Evolutionary conservation across 2,113 vertebrate genomes (phyloP).

Genomic region (Astur gentilis): DNA sequence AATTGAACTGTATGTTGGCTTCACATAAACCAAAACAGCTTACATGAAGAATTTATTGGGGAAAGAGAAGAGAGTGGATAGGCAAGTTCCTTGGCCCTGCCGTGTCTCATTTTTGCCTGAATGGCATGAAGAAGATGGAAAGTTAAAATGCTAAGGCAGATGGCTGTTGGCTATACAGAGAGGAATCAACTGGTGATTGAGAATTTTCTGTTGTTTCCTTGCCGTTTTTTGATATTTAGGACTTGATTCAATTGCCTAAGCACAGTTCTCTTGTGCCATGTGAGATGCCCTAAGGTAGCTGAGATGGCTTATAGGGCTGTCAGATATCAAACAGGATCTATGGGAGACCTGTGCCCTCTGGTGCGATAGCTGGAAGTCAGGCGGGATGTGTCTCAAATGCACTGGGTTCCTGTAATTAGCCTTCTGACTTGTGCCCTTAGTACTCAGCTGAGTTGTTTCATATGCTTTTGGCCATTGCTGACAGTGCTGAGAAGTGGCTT

Average conservation of each 20-base stretch:
- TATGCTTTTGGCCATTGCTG: not conserved
- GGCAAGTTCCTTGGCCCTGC: not conserved
- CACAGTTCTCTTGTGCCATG: not conserved
- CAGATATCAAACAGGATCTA: not conserved
- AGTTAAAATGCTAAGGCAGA: not conserved
- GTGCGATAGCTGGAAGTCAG: not conserved
- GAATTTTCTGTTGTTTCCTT: not conserved
- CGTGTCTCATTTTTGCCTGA: not conserved
- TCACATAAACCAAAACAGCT: not conserved
- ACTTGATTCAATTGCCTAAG: not conserved
- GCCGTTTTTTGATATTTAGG: not conserved
- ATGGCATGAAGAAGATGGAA: not conserved
- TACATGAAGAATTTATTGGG: not conserved
- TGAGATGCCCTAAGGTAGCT: not conserved
- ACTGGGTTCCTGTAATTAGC: not conserved
- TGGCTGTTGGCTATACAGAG: not conserved
- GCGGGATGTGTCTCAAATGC: not conserved
- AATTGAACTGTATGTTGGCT: conserved; percentile 29
- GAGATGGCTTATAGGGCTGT: not conserved
- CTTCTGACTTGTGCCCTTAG: not conserved
- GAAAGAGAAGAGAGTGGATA: not conserved
- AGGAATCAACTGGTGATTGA: not conserved
- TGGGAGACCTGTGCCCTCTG: not conserved
- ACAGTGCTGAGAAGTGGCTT: not conserved
- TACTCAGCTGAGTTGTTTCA: not conserved